Percentiles rank a stretch among this genome's conserved stretches.
Evolutionary conservation across 2,113 vertebrate genomes (phyloP).

Genomic region (Eclectus roratus): DNA sequence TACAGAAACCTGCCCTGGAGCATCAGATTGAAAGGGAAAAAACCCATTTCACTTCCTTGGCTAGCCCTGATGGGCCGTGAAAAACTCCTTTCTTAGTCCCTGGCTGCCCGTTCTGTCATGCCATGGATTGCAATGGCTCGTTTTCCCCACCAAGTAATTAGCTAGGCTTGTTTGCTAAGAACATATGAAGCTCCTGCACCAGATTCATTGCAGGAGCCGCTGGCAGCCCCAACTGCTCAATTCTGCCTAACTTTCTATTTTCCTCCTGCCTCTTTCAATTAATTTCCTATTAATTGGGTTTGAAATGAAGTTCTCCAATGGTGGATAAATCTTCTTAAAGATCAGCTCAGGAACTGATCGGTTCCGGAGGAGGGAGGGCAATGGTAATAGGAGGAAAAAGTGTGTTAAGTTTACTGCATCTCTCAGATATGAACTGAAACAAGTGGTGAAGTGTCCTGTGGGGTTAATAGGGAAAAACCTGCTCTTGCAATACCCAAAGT

Average conservation of each 20-base stretch:
- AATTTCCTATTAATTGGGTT: conserved; percentile 31
- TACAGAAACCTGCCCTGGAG: neutral
- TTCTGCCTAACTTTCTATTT: conserved; percentile 7
- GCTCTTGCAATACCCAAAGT: neutral
- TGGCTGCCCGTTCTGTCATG: neutral
- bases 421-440: neutral
- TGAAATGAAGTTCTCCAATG: neutral
- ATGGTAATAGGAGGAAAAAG: neutral
- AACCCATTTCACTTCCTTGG: neutral
- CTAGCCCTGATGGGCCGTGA: neutral
- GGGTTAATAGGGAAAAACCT: neutral
- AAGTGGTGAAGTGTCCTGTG: neutral
- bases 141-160: neutral
- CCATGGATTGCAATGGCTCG: neutral
- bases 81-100: neutral
- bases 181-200: neutral
- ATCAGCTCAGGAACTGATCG: neutral
- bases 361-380: neutral
- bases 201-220: neutral
- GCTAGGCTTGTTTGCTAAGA: neutral
- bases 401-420: neutral
- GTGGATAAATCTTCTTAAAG: neutral
- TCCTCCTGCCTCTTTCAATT: conserved; percentile 25
- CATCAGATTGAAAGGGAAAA: neutral
- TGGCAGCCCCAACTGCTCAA: neutral